These are phyloP conservation scores for Apodemus sylvaticus DNA, from an alignment of 2,113 vertebrate genomes.

Conservation along the genomic window DNA sequence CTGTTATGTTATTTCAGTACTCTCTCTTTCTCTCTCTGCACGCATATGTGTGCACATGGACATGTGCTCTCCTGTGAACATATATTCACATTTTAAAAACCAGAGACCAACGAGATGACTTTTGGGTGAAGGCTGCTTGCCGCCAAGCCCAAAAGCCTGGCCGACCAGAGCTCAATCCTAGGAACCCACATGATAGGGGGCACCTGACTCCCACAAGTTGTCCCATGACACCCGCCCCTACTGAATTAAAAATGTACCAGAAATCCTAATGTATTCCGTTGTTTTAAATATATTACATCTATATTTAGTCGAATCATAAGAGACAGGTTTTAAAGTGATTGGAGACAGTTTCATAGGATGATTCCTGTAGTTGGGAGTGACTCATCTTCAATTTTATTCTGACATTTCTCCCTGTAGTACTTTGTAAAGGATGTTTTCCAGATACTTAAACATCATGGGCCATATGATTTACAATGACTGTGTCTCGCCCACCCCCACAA, in stretches of 20 bases:
- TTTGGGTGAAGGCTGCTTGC: not conserved
- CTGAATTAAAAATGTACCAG: not conserved
- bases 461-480: not conserved
- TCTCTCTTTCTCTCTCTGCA: too few relatives aligned
- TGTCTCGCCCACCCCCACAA: not conserved
- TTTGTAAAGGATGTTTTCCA: not conserved
- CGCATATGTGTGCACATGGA: not conserved
- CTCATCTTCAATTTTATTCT: not conserved
- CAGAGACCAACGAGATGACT: not conserved
- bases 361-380: not conserved
- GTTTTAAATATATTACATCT: not conserved
- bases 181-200: not conserved
- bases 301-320: not conserved
- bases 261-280: too few relatives aligned
- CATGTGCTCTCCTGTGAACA: too few relatives aligned
- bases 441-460: not conserved
- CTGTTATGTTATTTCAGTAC: too few relatives aligned
- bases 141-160: not conserved
- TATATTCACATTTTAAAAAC: not conserved
- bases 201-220: not conserved
- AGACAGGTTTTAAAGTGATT: not conserved
- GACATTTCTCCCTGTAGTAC: not conserved
- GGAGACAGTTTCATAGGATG: not conserved
- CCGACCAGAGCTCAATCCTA: not conserved
- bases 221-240: not conserved